phyloP scores from a whole-genome alignment of 2,888 invertebrate species.

The Spilosoma lubricipeda region DNA sequence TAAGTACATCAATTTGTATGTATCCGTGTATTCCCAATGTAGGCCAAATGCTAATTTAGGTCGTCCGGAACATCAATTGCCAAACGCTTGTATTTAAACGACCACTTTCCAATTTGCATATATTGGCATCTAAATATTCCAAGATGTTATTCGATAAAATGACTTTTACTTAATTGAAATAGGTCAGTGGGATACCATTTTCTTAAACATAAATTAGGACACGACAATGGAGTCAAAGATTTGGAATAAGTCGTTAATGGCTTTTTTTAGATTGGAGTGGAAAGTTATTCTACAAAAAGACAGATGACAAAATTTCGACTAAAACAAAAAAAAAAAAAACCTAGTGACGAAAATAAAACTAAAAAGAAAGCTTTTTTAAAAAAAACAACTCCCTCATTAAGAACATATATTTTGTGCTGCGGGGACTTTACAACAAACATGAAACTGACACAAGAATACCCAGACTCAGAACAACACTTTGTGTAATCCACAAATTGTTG shows the following conservation, averaged over 20 bases:
- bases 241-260: neutral
- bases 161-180: neutral
- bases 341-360: too few species aligned
- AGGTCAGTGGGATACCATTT: neutral
- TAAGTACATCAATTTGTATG: neutral
- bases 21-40: neutral
- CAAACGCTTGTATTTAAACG: neutral
- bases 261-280: neutral
- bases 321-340: too few species aligned
- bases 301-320: too few species aligned
- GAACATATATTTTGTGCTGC: too few species aligned
- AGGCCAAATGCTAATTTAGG: neutral
- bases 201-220: neutral
- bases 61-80: neutral
- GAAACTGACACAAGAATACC: too few species aligned
- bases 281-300: too few species aligned
- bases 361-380: too few species aligned
- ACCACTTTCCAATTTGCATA: constrained; percentile 6
- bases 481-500: too few species aligned
- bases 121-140: neutral
- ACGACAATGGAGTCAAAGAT: neutral
- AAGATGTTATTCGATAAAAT: neutral
- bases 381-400: too few species aligned
- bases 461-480: too few species aligned
- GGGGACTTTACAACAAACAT: too few species aligned